phyloP scores from a whole-genome alignment of 2,888 invertebrate genomes.

The Hemistola chrysoprasaria region DNA sequence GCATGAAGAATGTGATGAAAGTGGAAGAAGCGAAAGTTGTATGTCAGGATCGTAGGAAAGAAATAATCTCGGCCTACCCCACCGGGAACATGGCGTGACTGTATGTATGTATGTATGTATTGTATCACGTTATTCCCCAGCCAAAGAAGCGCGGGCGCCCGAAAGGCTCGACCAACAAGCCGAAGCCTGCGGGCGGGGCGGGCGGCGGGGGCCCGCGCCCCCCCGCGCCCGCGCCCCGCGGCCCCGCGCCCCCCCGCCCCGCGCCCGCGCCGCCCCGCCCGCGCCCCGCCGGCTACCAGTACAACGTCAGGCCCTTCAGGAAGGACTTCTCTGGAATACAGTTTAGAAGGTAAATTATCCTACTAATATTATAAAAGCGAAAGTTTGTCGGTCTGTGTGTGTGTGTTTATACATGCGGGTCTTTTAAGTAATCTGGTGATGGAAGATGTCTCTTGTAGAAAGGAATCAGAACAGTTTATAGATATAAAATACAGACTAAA shows the following conservation, averaged over 20 bases:
- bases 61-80: too few species aligned
- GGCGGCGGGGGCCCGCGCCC: constrained; percentile 24
- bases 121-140: too few species aligned
- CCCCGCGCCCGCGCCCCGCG: constrained; percentile 34
- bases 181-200: constrained; percentile 49
- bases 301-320: constrained; percentile 69
- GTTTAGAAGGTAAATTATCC: constrained; percentile 65
- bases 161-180: constrained; percentile 78
- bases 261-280: constrained; percentile 50
- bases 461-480: too few species aligned
- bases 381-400: too few species aligned
- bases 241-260: constrained; percentile 30
- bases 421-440: background rate
- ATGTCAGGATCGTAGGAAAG: too few species aligned
- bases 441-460: background rate
- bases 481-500: too few species aligned
- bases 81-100: too few species aligned
- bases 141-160: constrained; percentile 76
- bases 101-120: too few species aligned
- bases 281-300: constrained; percentile 66
- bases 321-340: constrained; percentile 79
- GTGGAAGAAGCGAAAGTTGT: too few species aligned
- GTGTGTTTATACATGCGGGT: too few species aligned
- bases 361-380: too few species aligned
- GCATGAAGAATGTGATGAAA: too few species aligned